Base-by-base conservation (phyloP, 2,113 vertebrate species). In the Protomyctophum bolini region DNA sequence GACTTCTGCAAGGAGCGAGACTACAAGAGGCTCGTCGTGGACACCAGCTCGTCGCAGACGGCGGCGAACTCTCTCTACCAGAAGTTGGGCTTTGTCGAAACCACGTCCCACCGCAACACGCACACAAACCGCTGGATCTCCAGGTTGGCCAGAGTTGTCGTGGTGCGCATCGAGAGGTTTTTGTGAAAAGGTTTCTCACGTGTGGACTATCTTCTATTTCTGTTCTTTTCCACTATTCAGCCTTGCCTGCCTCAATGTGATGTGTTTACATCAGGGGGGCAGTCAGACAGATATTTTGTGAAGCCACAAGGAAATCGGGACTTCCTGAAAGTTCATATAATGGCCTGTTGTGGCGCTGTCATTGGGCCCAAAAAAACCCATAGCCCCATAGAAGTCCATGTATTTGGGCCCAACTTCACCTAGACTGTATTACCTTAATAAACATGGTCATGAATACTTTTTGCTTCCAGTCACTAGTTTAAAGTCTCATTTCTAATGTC, bases 1-100 rank as follows among this genome's bases (percentile, higher is more conserved):
- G 88, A 88, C 15, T 92, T 92, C 81, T 92, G 88, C 82, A 86
- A 88, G 50, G 77, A 89, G 15, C 84, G 64, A 14, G 86, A 88
- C 52, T 77, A 86, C 49, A 11, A 48, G 6, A 77, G 81, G 0
- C 61, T 92, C 0, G 58, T 72, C 0, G 54, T 90, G 68, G 85
- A 91, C 5, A 79, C 87, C 69, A 87, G 85, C 77, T 90, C 87
- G 0, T 74, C 87, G 0, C 91, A 92, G 78, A 65, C 59, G 0
- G 85, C 85, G 0, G 90, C 88, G 5, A 8, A 82, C 6, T 66
- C 80, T 14, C 66, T 92, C 21, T 86, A 59, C 59, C 72, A 65
- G 8, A 92, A 89, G 66, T 28, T 73, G 0, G 87, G 87, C 63
- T 92, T 93, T 46, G 73, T 82, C 56, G 79, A 90, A 60, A 91